Base-by-base conservation (phyloP, 2,888 invertebrate species). In the Pogonocherus hispidulus region DNA sequence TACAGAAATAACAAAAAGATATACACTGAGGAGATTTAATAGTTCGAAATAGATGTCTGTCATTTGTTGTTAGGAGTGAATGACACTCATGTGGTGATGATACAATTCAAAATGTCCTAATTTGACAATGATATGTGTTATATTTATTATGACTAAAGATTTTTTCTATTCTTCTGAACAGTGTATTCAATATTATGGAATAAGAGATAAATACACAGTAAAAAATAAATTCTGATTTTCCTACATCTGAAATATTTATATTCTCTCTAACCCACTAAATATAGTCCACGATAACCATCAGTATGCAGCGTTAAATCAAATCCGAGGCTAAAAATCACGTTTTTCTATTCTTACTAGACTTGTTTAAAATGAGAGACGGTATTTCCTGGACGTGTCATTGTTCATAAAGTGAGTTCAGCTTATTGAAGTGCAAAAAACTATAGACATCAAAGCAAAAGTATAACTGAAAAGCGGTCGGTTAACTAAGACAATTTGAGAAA, bases 401-500 rank as follows among this genome's bases (percentile, higher is more conserved):
- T 52, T 52, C 51, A 27, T 51, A 27, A 51, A 27, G 23, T 14
- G 16, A 9, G 32, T 35, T 32, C 14, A 52, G 22, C 32, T 19
- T 32, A 52, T 32, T 27, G 52, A 16, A 32, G 52, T 35, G 52
- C n/a, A 41, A 41, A 52, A 52, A 52, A 52, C 52, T 52, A 52
- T 16, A 22, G 18, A 35, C 32, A 52, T 52, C 32, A 52, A 52
- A 52, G 52, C 18, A 16, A 32, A 52, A 18, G 32, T 32, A 35
- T 52, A 16, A 52, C 27, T 52, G 14, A 52, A 32, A 52, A 27
- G 32, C 52, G 52, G 27, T 27, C 52, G 52, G 11, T 52, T 32
- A 52, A 52, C 18, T 27, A 52, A 52, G 52, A 52, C 52, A 52
- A 52, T 52, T 52, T 52, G 52, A 51, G 49, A 32, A 52, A 52